These are phyloP conservation scores for Calephelis perditalis DNA, from an alignment of 2,888 invertebrate species.

Conservation along the genomic window DNA sequence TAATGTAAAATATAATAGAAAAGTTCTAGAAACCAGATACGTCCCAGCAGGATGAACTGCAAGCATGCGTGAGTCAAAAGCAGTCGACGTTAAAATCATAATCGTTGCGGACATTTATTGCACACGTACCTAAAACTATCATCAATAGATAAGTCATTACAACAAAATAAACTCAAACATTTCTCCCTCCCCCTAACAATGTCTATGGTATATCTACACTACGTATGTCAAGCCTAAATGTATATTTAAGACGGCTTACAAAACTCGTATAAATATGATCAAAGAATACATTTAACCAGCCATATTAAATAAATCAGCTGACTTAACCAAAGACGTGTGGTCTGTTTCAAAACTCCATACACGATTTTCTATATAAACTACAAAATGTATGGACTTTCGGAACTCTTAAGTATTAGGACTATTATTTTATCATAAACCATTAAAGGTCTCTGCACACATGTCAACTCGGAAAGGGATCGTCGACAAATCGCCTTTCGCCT, in stretches of 20 bases:
- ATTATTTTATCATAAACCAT: no score
- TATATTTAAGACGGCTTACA: not conserved
- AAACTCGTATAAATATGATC: slow-evolving; percentile 3
- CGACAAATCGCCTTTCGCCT: no score
- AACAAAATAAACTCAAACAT: not conserved
- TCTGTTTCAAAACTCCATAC: no score
- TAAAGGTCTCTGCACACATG: no score
- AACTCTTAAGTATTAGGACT: no score
- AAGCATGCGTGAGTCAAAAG: not conserved
- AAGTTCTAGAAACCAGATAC: not conserved
- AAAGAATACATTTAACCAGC: not conserved
- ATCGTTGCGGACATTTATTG: slow-evolving; percentile 22
- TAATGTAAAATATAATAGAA: no score
- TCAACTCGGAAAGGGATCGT: no score
- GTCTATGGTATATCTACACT: slow-evolving; percentile 5
- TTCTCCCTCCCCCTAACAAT: not conserved
- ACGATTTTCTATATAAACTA: no score
- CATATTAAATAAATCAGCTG: slow-evolving; percentile 6
- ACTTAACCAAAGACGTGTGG: not conserved
- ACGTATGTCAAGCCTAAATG: slow-evolving; percentile 1
- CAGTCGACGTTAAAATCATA: not conserved
- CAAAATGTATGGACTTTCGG: no score
- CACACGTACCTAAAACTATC: slow-evolving; percentile 14
- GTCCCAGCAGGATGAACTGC: not conserved
- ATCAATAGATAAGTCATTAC: not conserved